Percentiles rank a stretch among this genome's conserved stretches.
Conservation (phyloP, 2,113 vertebrate genomes). For the Atrichornis clamosus region DNA sequence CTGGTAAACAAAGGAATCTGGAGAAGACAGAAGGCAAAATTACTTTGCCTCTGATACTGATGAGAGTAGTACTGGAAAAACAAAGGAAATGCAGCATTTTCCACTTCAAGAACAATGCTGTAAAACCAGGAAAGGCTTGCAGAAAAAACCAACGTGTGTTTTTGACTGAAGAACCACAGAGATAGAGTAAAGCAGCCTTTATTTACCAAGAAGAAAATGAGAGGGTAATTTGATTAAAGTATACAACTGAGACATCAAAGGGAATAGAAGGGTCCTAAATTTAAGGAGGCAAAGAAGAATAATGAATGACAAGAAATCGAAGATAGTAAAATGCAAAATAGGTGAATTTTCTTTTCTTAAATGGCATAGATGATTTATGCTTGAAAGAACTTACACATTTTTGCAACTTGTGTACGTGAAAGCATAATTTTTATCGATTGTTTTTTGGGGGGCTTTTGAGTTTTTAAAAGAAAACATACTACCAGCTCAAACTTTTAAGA, state of each 20-base stretch:
- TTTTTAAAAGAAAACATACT: not conserved
- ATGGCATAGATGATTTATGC: not conserved
- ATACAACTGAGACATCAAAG: not conserved
- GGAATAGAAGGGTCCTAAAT: not conserved
- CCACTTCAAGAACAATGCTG: not conserved
- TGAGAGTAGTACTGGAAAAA: not conserved
- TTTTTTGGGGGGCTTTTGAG: fast-evolving
- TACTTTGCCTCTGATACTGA: not conserved
- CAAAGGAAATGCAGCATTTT: not conserved
- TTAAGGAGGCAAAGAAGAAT: not conserved
- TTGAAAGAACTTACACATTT: not conserved
- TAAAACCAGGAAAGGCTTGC: not conserved
- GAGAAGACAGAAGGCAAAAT: not conserved
- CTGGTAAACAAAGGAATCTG: not conserved
- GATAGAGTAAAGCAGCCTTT: not conserved
- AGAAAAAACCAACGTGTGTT: not conserved
- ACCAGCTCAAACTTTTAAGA: not conserved
- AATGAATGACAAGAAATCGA: not conserved
- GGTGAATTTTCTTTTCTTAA: not conserved
- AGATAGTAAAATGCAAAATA: not conserved
- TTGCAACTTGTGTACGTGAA: not conserved
- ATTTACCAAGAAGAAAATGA: not conserved
- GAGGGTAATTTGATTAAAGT: not conserved
- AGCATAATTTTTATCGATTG: not conserved
- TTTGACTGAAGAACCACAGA: not conserved